Evolutionary conservation across 2,888 invertebrate genomes (phyloP), one percentile per base, ranked within the genome.

Genomic region (Cryptocephalus primarius): DNA sequence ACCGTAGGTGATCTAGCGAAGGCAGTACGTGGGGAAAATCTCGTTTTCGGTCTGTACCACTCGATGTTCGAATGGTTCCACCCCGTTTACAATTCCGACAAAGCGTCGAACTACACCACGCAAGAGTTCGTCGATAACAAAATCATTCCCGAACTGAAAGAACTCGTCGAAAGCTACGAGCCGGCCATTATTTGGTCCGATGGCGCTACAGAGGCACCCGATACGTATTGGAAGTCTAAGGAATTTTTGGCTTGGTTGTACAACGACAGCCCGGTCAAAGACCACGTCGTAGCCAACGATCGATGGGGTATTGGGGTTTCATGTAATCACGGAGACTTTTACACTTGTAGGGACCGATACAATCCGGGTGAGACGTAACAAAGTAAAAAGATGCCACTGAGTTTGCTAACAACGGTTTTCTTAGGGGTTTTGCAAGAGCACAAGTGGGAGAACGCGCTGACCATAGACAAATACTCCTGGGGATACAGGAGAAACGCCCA

Each of bases 401-500:
- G 6, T n/a, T n/a, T 36, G 6, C 6, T 36, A 2, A 22, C 2
- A 22, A 22, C 6, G 22, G 22, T 22, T 22, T 44, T 48, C 53
- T 40, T 53, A 80, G 82, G 82, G 39, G 68, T 75, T 10, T 67
- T 85, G 9, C 78, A 79, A 58, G 53, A 67, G 1, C 90, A 89
- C 60, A 97, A 97, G 71, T 97, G 94, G 93, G 96, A 96, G 70
- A 95, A 95, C 67, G 88, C 88, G 14, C 86, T 95, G 77, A 92
- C 95, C 0, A 73, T 97, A 38, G 96, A 97, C 62, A 79, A 75
- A 55, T 61, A 72, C 12, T 91, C 93, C 0, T 94, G 92, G 92
- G 93, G 93, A 0, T 90, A 80, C 63, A 73, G 89, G 39, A 77
- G 86, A 55, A 81, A 88, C 60, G 82, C 88, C 11, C 67, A 70